Evolutionary conservation across 1,140 invertebrate species (phyloP), one percentile per base, ranked within the genome.

Genomic region (Aphidius gifuensis): DNA sequence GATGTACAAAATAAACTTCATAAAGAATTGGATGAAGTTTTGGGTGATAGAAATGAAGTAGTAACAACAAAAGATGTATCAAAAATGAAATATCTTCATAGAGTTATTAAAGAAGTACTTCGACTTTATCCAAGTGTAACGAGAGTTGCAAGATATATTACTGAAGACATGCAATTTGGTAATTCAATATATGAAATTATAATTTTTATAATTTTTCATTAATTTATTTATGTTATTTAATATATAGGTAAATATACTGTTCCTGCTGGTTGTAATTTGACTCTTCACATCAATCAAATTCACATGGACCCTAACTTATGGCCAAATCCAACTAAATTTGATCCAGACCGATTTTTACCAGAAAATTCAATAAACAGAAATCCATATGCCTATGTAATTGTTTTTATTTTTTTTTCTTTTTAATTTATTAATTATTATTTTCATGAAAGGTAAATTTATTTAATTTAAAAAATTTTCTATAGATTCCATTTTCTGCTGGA

Each of bases 321-420:
- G 71, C 85, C 90, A 43, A 84, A 94, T 69, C 92, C 92, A 0
- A 78, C 89, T 9, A 80, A 75, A 6, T 94, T 92, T 70, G 80
- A 87, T 59, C 86, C 86, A 1, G 84, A 87, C 16, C 70, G 81
- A 68, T 92, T 93, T 75, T 72, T 85, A 9, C 83, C 85, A 0
- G 84, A 86, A 64, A 84, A 85, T 43, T 59, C 68, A 3, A 51
- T 66, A 9, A 62, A 66, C n/a, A 75, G 85, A 48, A 84, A 83
- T 71, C 81, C 80, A 3, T 88, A 82, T 66, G 75, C 82, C 4
- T 90, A 85, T 72, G 75, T 92, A 46, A 32, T 32, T 16, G 16
- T 32, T 32, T 3, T 32, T n/a, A n/a, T 32, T 32, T 3, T 32
- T 32, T 32, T 1, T 32, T 3, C 1, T 1, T 32, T 32, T 32